Conservation (phyloP, 2,888 invertebrate species). For the Malthinus flaveolus region DNA sequence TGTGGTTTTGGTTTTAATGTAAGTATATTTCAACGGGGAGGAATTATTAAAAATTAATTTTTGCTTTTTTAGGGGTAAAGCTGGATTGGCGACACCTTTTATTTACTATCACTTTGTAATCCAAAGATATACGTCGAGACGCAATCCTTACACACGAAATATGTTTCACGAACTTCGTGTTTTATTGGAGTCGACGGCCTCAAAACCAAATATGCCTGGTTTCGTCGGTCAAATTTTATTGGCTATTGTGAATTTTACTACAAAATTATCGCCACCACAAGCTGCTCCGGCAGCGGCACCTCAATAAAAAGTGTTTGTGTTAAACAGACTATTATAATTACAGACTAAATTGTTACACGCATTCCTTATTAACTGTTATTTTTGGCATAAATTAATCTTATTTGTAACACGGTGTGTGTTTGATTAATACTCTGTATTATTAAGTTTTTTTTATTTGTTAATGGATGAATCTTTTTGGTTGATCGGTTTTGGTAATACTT, state of each 20-base stretch:
- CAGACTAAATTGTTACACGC: too few relatives aligned
- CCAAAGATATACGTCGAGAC: slow-evolving; percentile 88
- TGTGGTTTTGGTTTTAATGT: slow-evolving; percentile 82
- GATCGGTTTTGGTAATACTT: too few relatives aligned
- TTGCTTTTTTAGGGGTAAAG: slow-evolving; percentile 76
- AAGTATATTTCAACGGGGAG: slow-evolving; percentile 55
- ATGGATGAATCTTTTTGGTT: too few relatives aligned
- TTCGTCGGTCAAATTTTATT: slow-evolving; percentile 64
- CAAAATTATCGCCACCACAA: slow-evolving; percentile 75
- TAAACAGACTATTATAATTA: too few relatives aligned
- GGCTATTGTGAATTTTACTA: slow-evolving; percentile 69
- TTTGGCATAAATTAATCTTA: too few relatives aligned
- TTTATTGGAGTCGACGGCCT: slow-evolving; percentile 68
- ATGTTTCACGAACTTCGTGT: slow-evolving; percentile 87
- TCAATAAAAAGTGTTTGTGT: slow-evolving; percentile 1
- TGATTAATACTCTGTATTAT: too few relatives aligned
- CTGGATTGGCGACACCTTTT: slow-evolving; percentile 89
- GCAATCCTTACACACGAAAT: slow-evolving; percentile 95
- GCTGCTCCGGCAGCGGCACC: slow-evolving; percentile 42
- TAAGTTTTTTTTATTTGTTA: too few relatives aligned
- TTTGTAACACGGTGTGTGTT: too few relatives aligned
- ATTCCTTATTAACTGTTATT: too few relatives aligned
- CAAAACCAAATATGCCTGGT: slow-evolving; percentile 70
- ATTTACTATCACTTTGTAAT: slow-evolving; percentile 96
- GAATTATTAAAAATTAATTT: background rate